Evolutionary conservation across 2,888 invertebrate genomes (phyloP).

Genomic region (Parthenolecanium corni): DNA sequence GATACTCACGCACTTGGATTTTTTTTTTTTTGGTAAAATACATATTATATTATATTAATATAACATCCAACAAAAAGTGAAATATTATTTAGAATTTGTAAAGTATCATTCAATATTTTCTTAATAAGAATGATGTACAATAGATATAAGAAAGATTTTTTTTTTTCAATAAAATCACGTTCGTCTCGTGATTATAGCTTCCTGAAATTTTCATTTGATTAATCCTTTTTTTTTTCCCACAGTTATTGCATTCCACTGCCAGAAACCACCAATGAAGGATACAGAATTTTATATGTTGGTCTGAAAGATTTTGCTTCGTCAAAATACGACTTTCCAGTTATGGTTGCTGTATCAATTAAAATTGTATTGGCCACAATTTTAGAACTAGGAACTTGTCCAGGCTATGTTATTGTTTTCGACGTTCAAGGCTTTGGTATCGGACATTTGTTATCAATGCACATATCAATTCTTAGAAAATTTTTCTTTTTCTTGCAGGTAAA

Average conservation of each 20-base stretch:
- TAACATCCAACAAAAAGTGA: too few relatives aligned
- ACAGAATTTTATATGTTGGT: conserved; percentile 32
- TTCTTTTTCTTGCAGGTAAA: conserved; percentile 33
- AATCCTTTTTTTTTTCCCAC: not conserved
- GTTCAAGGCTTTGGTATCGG: conserved; percentile 31
- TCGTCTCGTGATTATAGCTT: too few relatives aligned
- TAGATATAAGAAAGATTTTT: too few relatives aligned
- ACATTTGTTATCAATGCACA: conserved; percentile 31
- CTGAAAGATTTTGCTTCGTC: conserved; percentile 30
- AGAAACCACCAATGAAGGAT: conserved; percentile 29
- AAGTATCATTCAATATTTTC: too few relatives aligned
- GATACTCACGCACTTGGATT: too few relatives aligned
- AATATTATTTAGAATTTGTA: too few relatives aligned
- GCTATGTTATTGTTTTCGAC: conserved; percentile 32
- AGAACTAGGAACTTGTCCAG: conserved; percentile 31
- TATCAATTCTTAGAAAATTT: conserved; percentile 31
- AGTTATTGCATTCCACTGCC: conserved; percentile 31
- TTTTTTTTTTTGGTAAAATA: too few relatives aligned
- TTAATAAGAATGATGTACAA: too few relatives aligned
- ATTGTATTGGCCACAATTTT: conserved; percentile 29
- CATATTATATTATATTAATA: too few relatives aligned
- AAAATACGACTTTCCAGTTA: conserved; percentile 30
- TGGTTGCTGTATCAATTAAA: conserved; percentile 31
- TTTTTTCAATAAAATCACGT: too few relatives aligned
- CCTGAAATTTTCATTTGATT: too few relatives aligned